Percentiles rank a stretch among this genome's conserved stretches.
Evolutionary conservation across 2,888 invertebrate genomes (phyloP).

Genomic region (Aethes cnicana): DNA sequence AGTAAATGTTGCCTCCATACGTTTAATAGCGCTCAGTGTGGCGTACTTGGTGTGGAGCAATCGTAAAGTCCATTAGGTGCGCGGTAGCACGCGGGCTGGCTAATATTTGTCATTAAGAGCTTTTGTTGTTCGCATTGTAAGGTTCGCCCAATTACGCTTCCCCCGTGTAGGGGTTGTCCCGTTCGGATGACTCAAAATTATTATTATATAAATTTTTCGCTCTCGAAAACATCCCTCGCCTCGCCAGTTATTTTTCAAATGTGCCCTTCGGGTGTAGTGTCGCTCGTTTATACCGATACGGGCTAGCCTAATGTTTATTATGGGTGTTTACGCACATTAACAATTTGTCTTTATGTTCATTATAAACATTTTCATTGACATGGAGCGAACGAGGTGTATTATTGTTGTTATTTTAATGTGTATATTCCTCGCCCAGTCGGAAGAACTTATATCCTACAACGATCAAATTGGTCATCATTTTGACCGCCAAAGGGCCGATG

Average conservation of each 20-base stretch:
- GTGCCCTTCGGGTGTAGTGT: constrained; percentile 61
- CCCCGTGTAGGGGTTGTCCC: constrained; percentile 49
- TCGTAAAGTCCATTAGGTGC: constrained; percentile 73
- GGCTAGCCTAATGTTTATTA: constrained; percentile 40
- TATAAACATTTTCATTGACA: neutral
- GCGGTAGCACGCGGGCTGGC: constrained; percentile 51
- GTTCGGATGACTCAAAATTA: constrained; percentile 58
- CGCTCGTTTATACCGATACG: constrained; percentile 31
- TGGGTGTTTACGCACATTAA: constrained; percentile 9
- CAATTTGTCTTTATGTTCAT: neutral
- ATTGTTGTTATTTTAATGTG: neutral
- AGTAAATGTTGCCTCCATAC: neutral
- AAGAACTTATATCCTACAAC: constrained; percentile 48
- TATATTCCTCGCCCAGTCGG: neutral
- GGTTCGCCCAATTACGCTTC: constrained; percentile 40
- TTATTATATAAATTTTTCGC: constrained; percentile 68
- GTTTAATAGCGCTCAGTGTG: constrained; percentile 3
- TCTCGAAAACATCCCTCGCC: constrained; percentile 51
- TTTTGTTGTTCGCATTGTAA: constrained; percentile 63
- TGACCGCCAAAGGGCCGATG: constrained; percentile 68
- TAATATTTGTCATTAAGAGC: constrained; percentile 77
- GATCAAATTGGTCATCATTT: constrained; percentile 70
- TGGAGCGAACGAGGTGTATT: neutral
- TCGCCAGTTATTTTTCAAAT: constrained; percentile 58
- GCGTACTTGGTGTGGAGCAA: constrained; percentile 42